These are phyloP conservation scores for Chrosomus eos DNA, from an alignment of 2,797 vertebrate genomes.

Conservation along the genomic window DNA sequence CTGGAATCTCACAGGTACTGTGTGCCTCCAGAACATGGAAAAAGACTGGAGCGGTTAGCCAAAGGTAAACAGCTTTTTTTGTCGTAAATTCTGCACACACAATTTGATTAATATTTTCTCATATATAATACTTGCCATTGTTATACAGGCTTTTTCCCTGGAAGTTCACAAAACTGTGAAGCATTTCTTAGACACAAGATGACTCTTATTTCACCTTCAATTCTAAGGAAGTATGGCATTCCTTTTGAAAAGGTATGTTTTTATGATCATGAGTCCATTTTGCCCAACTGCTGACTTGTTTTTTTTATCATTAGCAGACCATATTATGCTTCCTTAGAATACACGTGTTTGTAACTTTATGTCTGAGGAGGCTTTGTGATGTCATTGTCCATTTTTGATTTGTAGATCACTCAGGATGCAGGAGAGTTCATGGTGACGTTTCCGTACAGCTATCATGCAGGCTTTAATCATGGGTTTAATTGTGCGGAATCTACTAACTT, in stretches of 20 bases:
- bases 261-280: slow-evolving; percentile 12
- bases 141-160: slow-evolving; percentile 91
- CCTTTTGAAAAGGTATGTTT: slow-evolving; percentile 91
- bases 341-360: background rate
- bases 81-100: background rate
- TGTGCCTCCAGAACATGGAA: slow-evolving; percentile 94
- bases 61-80: slow-evolving; percentile 81
- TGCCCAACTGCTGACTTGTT: background rate
- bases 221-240: slow-evolving; percentile 95
- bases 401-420: slow-evolving; percentile 94
- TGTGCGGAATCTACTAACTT: slow-evolving; percentile 99
- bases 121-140: background rate
- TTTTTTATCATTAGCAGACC: background rate
- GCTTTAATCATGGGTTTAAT: slow-evolving; percentile 98
- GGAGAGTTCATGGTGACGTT: slow-evolving; percentile 99
- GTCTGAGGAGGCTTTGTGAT: background rate
- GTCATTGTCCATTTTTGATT: background rate
- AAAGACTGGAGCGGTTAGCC: slow-evolving; percentile 92
- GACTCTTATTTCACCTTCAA: slow-evolving; percentile 95
- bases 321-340: background rate
- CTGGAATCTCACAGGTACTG: slow-evolving; percentile 83
- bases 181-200: slow-evolving; percentile 98
- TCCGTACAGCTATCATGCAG: slow-evolving; percentile 96
- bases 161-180: slow-evolving; percentile 95
- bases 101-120: background rate